phyloP scores from a whole-genome alignment of 1,140 invertebrate genomes.

The Trypoxylus dichotomus region DNA sequence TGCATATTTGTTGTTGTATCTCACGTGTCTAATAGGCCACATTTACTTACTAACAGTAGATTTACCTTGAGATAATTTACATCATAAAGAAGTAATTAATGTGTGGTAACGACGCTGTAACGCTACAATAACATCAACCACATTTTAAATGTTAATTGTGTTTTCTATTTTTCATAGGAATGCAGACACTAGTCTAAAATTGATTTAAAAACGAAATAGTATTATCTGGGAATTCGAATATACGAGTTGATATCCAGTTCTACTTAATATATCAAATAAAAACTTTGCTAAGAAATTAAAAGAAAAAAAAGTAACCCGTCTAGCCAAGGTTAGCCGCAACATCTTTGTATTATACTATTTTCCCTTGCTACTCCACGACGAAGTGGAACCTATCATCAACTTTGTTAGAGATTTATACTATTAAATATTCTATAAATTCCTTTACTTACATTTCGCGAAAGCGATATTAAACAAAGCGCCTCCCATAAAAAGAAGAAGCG shows the following conservation, averaged over 20 bases:
- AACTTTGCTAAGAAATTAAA: background rate
- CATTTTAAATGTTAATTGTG: background rate
- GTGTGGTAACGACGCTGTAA: background rate
- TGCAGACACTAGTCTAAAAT: background rate
- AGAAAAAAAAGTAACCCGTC: background rate
- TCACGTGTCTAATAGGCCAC: background rate
- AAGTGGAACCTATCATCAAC: background rate
- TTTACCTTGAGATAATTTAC: constrained; percentile 19
- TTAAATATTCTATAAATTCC: background rate
- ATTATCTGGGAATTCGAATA: background rate
- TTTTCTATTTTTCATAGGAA: background rate
- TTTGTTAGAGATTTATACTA: background rate
- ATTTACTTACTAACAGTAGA: background rate
- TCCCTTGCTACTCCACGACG: background rate
- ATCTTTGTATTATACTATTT: background rate
- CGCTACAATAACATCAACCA: background rate
- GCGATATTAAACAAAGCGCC: background rate
- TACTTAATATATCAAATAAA: background rate
- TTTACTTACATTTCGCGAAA: background rate
- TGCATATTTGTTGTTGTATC: background rate
- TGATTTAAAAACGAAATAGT: background rate
- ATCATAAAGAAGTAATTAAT: background rate
- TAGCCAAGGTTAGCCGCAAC: background rate
- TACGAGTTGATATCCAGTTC: background rate
- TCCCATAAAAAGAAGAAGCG: background rate